Evolutionary conservation across 2,113 vertebrate species (phyloP), one percentile per base, ranked within the genome.

Genomic region (Upupa epops): DNA sequence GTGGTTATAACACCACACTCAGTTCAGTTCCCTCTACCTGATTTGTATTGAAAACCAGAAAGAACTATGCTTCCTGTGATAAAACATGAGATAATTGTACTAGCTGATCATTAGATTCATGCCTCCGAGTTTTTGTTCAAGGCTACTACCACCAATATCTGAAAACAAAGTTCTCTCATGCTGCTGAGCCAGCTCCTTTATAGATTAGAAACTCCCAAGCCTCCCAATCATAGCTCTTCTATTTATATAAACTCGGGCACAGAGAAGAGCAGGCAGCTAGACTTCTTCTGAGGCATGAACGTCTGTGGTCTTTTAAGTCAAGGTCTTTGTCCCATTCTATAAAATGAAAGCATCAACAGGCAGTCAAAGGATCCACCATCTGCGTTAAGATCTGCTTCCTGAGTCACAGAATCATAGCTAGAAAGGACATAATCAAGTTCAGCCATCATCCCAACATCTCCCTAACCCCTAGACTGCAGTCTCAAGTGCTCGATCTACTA

Each of bases 31-130:
- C 54, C 20, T 74, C 59, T n/a, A n/a, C n/a, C n/a, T n/a, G n/a
- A n/a, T n/a, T n/a, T n/a, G n/a, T 90, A 34, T 70, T 80, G 72
- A 88, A 89, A 93, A 68, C 13, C 4, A 90, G 58, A 61, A 83
- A 71, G 42, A 45, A 34, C 3, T 10, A 29, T 1, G 5, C 58
- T 87, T 73, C 74, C 78, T 77, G 72, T 88, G 72, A 49, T 74
- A 77, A 76, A 83, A 32, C 10, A 13, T 6, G 18, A 17, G 22
- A 52, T 25, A 72, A 17, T 37, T 42, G n/a, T 73, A 29, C 6
- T 21, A 63, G 25, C 22, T 59, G 63, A 59, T 48, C 4, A 28
- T 55, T n/a, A 73, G 36, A 49, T 42, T 61, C 16, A 34, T 48
- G 80, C 51, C 55, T 76, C 42, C 0, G 1, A 36, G 17, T 26